Evolutionary conservation across 2,797 vertebrate genomes (phyloP), one percentile per base, ranked within the genome.

Genomic region (Lithobates pipiens): DNA sequence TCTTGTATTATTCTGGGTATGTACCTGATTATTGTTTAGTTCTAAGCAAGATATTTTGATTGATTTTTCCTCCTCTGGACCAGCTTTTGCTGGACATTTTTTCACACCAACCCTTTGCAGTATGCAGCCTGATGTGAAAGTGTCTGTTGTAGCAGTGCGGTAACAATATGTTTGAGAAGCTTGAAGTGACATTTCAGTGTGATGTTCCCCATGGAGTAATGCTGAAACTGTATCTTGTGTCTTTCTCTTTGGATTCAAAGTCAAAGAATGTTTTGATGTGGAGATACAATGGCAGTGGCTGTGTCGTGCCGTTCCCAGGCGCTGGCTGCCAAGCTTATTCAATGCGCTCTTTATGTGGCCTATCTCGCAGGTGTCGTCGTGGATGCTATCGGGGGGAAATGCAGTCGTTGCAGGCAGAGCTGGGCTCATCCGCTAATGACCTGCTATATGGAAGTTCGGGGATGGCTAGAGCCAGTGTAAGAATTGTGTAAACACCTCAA

Each of bases 241-340:
- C 93, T 89, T 94, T 94, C 93, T 92, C 91, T 90, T 92, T 63
- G 61, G 90, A 90, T 91, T 89, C 91, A 91, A 61, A 90, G 92
- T 89, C 89, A 93, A 92, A 93, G 94, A 93, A 93, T 94, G 94
- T 95, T 93, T 92, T 95, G 94, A 94, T 94, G 93, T 93, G 92
- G 88, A 92, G 92, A 93, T 91, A 95, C 94, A 95, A 95, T 94
- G 94, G 91, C 89, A 85, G 90, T 89, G 84, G 92, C 93, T 73
- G 89, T 91, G 88, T 91, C 90, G 93, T 90, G 92, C 92, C 71
- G 93, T 95, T 95, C 94, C 94, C 95, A 95, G 90, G 94, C 91
- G 91, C 92, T 89, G 88, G 91, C 90, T 95, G 95, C 95, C 94
- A 95, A 93, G 91, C 81, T 84, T 91, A 86, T 93, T 95, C 93